Conservation (phyloP, 2,113 vertebrate genomes). For the Poeciliopsis retropinna region DNA sequence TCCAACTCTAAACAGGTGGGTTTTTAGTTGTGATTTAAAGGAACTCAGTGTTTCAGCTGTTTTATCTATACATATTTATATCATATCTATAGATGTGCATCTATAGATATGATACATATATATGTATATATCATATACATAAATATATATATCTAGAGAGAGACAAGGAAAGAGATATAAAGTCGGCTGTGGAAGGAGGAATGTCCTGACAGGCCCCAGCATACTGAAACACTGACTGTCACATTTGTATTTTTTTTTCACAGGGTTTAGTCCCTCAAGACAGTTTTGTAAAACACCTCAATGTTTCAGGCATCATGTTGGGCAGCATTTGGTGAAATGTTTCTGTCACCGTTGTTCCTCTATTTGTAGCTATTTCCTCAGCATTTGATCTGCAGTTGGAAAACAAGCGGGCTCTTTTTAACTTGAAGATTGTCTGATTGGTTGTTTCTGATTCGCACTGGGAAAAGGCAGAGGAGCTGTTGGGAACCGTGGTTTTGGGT, state of each 20-base stretch:
- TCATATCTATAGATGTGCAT: no score
- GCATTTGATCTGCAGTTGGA: neutral
- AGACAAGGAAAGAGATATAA: slow-evolving; percentile 12
- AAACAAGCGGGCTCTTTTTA: neutral
- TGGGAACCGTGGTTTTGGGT: no score
- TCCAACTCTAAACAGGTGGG: no score
- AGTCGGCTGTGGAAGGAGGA: slow-evolving; percentile 12
- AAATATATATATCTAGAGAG: slow-evolving; percentile 3
- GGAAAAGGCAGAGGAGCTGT: no score
- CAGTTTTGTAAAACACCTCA: slow-evolving; percentile 54
- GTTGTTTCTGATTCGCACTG: no score
- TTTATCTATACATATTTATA: no score
- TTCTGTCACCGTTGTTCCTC: slow-evolving; percentile 10
- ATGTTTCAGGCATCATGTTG: slow-evolving; percentile 1
- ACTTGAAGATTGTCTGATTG: no score
- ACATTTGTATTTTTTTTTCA: slow-evolving; percentile 50
- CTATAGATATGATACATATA: no score
- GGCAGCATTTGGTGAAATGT: neutral
- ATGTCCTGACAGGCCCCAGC: slow-evolving; percentile 65
- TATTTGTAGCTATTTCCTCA: neutral
- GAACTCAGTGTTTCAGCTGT: no score
- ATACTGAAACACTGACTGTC: slow-evolving; percentile 49
- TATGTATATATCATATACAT: no score
- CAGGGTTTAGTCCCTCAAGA: slow-evolving; percentile 64
- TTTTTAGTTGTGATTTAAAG: no score